Percentiles rank a stretch among this genome's conserved stretches.
Conservation (phyloP, 2,113 vertebrate genomes). For the Eptesicus fuscus region DNA sequence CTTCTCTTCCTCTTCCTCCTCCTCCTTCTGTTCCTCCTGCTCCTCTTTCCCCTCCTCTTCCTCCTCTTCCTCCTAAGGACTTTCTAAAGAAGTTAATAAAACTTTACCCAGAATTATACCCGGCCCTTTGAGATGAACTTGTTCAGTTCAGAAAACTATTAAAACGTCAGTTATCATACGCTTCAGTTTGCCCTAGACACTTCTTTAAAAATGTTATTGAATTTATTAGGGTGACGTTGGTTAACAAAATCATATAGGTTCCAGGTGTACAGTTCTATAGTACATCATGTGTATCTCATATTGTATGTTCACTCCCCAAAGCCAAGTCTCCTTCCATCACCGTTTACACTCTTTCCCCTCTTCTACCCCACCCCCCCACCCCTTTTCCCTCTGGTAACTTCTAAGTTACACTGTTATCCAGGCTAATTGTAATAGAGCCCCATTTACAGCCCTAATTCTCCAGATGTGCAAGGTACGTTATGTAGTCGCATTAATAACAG, state of each 20-base stretch:
- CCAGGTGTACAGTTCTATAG: background rate
- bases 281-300: background rate
- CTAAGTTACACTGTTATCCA: background rate
- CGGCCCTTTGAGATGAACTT: background rate
- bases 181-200: background rate
- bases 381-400: background rate
- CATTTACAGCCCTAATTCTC: background rate
- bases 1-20: too few species aligned
- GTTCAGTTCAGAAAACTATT: background rate
- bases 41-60: background rate
- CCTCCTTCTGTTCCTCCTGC: too few species aligned
- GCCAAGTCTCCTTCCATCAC: background rate
- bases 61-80: too few species aligned
- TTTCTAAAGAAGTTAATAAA: background rate
- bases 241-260: background rate
- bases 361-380: fast-evolving
- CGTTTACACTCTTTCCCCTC: background rate
- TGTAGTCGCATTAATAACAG: background rate
- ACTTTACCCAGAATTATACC: background rate
- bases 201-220: background rate
- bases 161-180: background rate
- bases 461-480: background rate
- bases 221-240: background rate
- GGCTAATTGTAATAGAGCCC: background rate
- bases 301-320: background rate